Percentiles rank a stretch among this genome's conserved stretches.
These are phyloP conservation scores for Scaptomyza parva DNA, from an alignment of 2,888 invertebrate species.

Conservation along the genomic window DNA sequence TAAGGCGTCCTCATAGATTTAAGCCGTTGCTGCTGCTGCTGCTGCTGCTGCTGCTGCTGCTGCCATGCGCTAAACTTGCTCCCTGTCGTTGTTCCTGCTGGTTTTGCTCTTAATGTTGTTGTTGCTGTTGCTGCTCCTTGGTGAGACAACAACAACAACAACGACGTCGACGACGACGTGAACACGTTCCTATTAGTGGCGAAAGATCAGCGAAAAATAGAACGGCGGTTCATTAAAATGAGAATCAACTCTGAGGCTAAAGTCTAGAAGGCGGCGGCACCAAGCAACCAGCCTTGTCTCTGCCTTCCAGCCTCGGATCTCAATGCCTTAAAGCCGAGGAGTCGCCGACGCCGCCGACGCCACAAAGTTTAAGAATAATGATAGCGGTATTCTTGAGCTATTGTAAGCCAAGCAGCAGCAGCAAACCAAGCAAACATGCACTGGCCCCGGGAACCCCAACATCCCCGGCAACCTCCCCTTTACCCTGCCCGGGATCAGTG, in stretches of 20 bases:
- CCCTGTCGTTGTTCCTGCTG: slow-evolving; percentile 50
- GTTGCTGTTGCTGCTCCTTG: slow-evolving; percentile 15
- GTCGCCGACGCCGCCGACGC: slow-evolving; percentile 47
- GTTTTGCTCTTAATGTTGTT: slow-evolving; percentile 27
- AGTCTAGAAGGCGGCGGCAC: slow-evolving; percentile 39
- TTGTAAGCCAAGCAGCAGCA: slow-evolving; percentile 65
- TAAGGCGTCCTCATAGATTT: slow-evolving; percentile 81
- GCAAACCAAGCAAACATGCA: slow-evolving; percentile 44
- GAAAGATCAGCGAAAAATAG: slow-evolving; percentile 83
- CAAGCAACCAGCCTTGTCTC: slow-evolving; percentile 23
- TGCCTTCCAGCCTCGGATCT: slow-evolving; percentile 18
- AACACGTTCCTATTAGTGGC: slow-evolving; percentile 82
- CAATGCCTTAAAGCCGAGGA: slow-evolving; percentile 39
- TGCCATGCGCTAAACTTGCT: slow-evolving; percentile 58
- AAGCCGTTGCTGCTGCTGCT: slow-evolving; percentile 67
- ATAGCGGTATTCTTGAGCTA: slow-evolving; percentile 84
- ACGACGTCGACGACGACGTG: slow-evolving; percentile 58
- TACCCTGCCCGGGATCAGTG: slow-evolving; percentile 48
- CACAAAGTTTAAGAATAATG: slow-evolving; percentile 79
- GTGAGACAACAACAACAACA: slow-evolving; percentile 25
- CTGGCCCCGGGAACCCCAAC: slow-evolving; percentile 15
- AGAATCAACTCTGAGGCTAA: slow-evolving; percentile 63
- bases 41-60: slow-evolving; percentile 45
- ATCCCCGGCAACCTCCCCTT: neutral
- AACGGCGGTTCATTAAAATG: slow-evolving; percentile 84